Evolutionary conservation across 2,113 vertebrate genomes (phyloP).

Genomic region (Oncorhynchus keta): DNA sequence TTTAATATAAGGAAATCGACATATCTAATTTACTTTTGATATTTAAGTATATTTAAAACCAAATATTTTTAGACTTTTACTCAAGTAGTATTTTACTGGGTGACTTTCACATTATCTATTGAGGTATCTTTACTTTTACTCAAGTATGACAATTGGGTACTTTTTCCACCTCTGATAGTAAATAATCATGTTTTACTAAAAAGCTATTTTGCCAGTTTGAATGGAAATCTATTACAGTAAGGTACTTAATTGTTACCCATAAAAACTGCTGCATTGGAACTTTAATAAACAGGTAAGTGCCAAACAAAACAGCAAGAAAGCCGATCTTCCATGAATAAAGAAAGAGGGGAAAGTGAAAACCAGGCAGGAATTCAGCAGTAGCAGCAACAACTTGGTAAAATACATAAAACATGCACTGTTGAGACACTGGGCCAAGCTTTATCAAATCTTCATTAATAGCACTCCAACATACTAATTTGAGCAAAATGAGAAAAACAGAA

Average conservation of each 20-base stretch:
- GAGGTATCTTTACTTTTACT: too few relatives aligned
- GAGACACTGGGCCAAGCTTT: conserved; percentile 36
- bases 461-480: conserved; percentile 43
- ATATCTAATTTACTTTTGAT: too few relatives aligned
- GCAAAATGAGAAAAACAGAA: conserved; percentile 38
- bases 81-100: too few relatives aligned
- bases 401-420: conserved; percentile 52
- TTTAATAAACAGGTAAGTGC: conserved; percentile 38
- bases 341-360: conserved; percentile 24
- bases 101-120: too few relatives aligned
- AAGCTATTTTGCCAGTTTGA: background rate
- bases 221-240: too few relatives aligned
- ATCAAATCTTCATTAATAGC: conserved; percentile 55
- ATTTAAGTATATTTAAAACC: too few relatives aligned
- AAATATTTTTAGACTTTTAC: too few relatives aligned
- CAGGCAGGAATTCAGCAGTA: conserved; percentile 19
- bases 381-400: background rate
- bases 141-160: too few relatives aligned
- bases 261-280: conserved; percentile 20
- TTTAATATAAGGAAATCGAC: too few relatives aligned
- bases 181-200: too few relatives aligned
- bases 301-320: conserved; percentile 28
- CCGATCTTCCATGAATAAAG: conserved; percentile 52
- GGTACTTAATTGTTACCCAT: too few relatives aligned
- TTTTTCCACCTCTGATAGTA: too few relatives aligned